A percentile compares a stretch with the other conserved stretches of the same genome.
Evolutionary conservation across 2,797 vertebrate species (phyloP).

Genomic region (Propithecus perrieri): DNA sequence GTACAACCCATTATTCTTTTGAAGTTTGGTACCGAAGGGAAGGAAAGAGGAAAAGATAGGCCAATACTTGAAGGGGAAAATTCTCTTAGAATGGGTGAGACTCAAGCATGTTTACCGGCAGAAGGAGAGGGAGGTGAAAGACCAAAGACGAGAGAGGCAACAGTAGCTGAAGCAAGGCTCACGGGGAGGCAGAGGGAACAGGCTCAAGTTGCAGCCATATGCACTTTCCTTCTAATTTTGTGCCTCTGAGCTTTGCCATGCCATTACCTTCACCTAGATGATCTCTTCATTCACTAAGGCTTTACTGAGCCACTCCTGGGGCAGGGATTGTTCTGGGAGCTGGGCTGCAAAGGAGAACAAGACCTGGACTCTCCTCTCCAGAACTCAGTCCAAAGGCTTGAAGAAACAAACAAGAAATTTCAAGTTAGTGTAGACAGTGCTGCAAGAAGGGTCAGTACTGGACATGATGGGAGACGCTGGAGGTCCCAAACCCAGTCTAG

Average conservation of each 20-base stretch:
- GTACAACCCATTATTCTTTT: not conserved
- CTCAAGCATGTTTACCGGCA: not conserved
- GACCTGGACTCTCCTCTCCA: not conserved
- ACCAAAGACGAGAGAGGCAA: not conserved
- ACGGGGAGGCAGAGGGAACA: not conserved
- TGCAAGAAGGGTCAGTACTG: not conserved
- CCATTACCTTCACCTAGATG: rapidly evolving
- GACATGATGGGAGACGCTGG: not conserved
- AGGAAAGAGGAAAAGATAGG: not conserved
- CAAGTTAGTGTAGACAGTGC: not conserved
- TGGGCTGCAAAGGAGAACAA: not conserved
- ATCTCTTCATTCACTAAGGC: not conserved
- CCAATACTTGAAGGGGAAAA: not conserved
- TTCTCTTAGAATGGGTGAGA: not conserved
- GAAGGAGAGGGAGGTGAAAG: not conserved
- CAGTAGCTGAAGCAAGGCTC: not conserved
- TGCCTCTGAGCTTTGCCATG: not conserved
- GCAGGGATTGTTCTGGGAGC: not conserved
- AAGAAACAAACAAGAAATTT: not conserved
- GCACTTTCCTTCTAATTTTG: not conserved
- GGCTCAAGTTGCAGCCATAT: not conserved
- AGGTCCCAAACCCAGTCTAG: not conserved
- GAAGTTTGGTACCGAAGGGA: not conserved
- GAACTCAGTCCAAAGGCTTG: not conserved
- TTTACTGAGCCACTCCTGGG: not conserved